Base-by-base conservation (phyloP, 2,113 vertebrate genomes). In the Pseudonaja textilis region DNA sequence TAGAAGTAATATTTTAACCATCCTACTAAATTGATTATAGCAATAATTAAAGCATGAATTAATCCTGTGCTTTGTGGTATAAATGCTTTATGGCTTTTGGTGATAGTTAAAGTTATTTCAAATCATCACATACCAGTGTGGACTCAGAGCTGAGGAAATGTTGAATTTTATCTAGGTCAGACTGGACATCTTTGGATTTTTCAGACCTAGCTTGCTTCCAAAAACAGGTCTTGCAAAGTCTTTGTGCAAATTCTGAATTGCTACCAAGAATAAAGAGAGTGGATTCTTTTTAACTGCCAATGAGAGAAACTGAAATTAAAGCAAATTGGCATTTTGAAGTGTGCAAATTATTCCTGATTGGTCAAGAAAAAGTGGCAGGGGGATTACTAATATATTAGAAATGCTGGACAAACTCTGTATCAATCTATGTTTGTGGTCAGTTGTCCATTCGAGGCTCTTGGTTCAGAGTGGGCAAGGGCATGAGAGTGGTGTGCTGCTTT, bases 11-110 rank as follows among this genome's bases (percentile, higher is more conserved):
- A 3, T 2, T 89, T 3, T 22, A 14, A 55, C 81, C 6, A 90
- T 20, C 57, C 88, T 94, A 92, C 56, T 14, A 42, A 89, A 55
- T 74, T 93, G 57, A 57, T 8, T 8, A 92, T 88, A 86, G 25
- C 91, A 93, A 74, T 89, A 87, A 5, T 52, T 94, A 0, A 0
- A 94, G 85, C 0, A 89, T 91, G 93, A 96, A 90, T 89, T 42
- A 90, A 64, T 69, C n/a, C 56, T 86, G n/a, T 16, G 16, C 3
- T 94, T 16, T 91, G 26, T 94, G 55, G n/a, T 86, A 61, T 87
- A 34, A 47, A 89, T 61, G 8, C 14, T 64, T 25, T 57, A 52
- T 50, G 88, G 96, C 91, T 25, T 56, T 55, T 42, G 1, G 23
- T 50, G 5, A 90, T 64, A 94, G 85, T 10, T 3, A 69, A 85